These are phyloP conservation scores for Cerceris rybyensis DNA, from an alignment of 2,888 invertebrate species.

Conservation along the genomic window DNA sequence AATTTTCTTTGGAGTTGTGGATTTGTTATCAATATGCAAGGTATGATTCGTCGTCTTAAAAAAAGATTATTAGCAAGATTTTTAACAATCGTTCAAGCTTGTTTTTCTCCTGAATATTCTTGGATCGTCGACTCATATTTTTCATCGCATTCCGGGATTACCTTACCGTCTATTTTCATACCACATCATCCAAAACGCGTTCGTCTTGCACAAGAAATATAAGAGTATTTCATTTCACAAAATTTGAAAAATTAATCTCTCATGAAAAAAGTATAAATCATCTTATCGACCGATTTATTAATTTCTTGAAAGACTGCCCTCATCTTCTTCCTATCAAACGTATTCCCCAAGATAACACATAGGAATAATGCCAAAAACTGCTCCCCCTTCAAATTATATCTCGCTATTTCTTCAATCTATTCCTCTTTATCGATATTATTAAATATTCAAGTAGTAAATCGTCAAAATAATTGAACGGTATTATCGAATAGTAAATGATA, in stretches of 20 bases:
- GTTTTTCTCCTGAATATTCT: slow-evolving; percentile 77
- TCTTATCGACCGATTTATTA: background rate
- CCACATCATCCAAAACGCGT: slow-evolving; percentile 46
- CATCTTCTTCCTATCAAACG: background rate
- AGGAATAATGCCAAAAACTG: no score
- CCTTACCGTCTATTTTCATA: slow-evolving; percentile 79
- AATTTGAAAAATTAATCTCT: slow-evolving; percentile 25
- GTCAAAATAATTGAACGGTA: background rate
- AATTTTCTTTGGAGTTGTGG: no score
- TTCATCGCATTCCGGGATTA: slow-evolving; percentile 77
- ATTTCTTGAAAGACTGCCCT: background rate
- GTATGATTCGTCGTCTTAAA: slow-evolving; percentile 39
- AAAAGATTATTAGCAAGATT: slow-evolving; percentile 24
- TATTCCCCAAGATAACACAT: no score
- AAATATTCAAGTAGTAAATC: no score
- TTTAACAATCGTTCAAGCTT: slow-evolving; percentile 60
- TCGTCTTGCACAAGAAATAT: slow-evolving; percentile 44
- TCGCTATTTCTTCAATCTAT: no score
- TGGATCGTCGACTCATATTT: slow-evolving; percentile 77
- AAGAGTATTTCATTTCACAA: slow-evolving; percentile 24
- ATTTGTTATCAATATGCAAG: no score
- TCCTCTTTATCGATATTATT: no score
- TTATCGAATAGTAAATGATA: background rate
- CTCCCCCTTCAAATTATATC: no score
- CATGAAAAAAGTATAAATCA: background rate